phyloP scores from a whole-genome alignment of 2,113 vertebrate species.

The Trogon surrucura region DNA sequence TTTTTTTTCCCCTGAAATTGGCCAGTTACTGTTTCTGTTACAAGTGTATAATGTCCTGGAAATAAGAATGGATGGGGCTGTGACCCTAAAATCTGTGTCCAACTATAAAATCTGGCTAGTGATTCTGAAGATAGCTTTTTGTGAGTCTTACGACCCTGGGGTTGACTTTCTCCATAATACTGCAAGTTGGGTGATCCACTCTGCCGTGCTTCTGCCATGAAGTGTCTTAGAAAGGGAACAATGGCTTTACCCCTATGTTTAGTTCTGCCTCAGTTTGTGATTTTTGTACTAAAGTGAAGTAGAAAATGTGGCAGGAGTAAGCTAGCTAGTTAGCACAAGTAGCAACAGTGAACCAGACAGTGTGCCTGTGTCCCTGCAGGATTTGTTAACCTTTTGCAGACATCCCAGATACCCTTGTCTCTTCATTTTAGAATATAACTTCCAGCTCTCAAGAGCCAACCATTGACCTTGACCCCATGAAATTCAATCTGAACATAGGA shows the following conservation, averaged over 20 bases:
- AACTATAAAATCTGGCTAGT: not conserved
- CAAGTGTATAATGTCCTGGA: not conserved
- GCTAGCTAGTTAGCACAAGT: not conserved
- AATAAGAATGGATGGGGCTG: not conserved
- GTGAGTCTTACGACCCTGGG: not conserved
- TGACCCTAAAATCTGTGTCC: not conserved
- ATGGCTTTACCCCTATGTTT: not conserved
- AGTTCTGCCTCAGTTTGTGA: not conserved
- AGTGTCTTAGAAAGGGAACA: not conserved
- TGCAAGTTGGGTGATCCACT: not conserved
- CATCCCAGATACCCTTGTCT: not conserved
- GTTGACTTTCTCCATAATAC: not conserved
- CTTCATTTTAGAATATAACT: not conserved
- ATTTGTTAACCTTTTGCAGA: not conserved
- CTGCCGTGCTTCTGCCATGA: not conserved
- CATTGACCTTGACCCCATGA: not conserved
- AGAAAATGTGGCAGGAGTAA: not conserved
- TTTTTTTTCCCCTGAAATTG: not conserved
- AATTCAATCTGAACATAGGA: not conserved
- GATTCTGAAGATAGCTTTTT: not conserved
- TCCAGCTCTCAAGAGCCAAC: not conserved
- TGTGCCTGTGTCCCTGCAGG: not conserved
- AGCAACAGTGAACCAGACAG: not conserved
- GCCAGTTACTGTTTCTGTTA: not conserved
- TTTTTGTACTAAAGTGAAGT: not conserved